Percentiles rank a stretch among this genome's conserved stretches.
Evolutionary conservation across 2,113 vertebrate genomes (phyloP).

Genomic region (Aptenodytes patagonicus): DNA sequence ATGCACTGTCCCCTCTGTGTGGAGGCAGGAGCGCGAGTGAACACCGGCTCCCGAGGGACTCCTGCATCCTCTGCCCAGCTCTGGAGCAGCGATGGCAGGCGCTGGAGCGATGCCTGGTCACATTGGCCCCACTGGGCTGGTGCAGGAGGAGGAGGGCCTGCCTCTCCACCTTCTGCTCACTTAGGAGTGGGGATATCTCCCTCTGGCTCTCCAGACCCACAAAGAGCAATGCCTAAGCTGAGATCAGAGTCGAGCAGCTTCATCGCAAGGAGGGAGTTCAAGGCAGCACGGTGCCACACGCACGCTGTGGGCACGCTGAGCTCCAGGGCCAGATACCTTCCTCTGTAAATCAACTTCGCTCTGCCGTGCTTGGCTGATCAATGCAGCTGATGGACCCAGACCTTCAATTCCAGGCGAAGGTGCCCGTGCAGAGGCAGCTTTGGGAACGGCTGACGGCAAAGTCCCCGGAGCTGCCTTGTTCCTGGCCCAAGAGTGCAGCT

Average conservation of each 20-base stretch:
- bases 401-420: not conserved
- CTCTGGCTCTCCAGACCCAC: not conserved
- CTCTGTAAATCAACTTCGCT: not conserved
- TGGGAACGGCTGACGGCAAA: not conserved
- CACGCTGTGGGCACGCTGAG: rapidly evolving
- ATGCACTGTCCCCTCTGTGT: rapidly evolving
- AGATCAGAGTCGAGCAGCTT: not conserved
- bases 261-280: not conserved
- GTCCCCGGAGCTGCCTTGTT: not conserved
- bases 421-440: not conserved
- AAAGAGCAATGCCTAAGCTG: not conserved
- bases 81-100: rapidly evolving
- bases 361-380: rapidly evolving
- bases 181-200: not conserved
- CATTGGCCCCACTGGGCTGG: rapidly evolving
- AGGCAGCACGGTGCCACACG: rapidly evolving
- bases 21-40: not conserved
- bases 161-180: not conserved
- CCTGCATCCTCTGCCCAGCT: not conserved
- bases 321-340: not conserved
- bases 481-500: not conserved
- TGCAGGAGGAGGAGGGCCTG: not conserved
- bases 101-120: not conserved
- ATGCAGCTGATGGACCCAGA: not conserved
- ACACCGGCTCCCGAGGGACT: rapidly evolving